Base-by-base conservation (phyloP, 2,113 vertebrate genomes). In the Zosterops borbonicus region DNA sequence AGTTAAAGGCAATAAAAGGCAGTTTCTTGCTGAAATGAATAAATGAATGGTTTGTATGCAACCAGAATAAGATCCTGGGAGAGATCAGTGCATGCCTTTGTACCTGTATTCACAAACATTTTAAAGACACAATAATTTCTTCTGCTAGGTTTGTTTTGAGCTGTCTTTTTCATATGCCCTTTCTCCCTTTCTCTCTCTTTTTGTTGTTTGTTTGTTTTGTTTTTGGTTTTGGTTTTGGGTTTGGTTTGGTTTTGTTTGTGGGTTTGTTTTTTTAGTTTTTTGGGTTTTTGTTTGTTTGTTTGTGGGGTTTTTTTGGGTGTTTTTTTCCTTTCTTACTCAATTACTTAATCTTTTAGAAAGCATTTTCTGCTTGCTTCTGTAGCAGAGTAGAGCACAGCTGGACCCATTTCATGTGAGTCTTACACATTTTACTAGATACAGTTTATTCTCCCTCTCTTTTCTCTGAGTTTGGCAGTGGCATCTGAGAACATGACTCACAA, bases 131-230 rank as follows among this genome's bases (percentile, higher is more conserved):
- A 27, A 18, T 39, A 12, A 3, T 39, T 65, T 68, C 44, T 83
- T 59, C 15, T 78, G 1, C 5, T 60, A 16, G 6, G 5, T 33
- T 69, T 49, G 3, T 14, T 79, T 68, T 77, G 7, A 56, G 9
- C 4, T 60, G 4, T 8, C 2, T 9, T 49, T 37, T 33, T 50
- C 0, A 0, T 31, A 3, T 22, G 5, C 31, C 4, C 11, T 12
- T 39, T 41, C 33, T 7, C 12, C 35, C 33, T 7, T 12, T 5
- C 9, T 1, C 6, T n/a, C 10, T 29, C 27, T 6, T 11, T 52
- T 23, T 27, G 25, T 28, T 28, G 27, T 27, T 28, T 28, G 27
- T 28, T 52, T 17, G 25, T 22, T 16, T 63, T 17, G 5, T 5
- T 62, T 49, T 47, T 23, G 22, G 10, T 17, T 18, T 53, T 16